Percentiles rank a stretch among this genome's conserved stretches.
Evolutionary conservation across 2,888 invertebrate species (phyloP).

Genomic region (Panorpa germanica): DNA sequence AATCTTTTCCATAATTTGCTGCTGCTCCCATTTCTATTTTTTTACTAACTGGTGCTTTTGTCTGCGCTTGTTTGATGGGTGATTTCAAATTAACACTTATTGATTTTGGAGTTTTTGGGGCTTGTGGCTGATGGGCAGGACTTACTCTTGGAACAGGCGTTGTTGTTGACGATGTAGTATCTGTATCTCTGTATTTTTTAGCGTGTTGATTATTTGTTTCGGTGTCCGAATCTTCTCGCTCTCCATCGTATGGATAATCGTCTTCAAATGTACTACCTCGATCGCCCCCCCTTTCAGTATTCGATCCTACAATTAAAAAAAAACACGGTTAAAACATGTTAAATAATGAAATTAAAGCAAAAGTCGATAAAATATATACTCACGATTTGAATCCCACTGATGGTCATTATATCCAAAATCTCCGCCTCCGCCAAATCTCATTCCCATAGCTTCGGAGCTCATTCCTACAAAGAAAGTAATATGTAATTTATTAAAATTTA

Average conservation of each 20-base stretch:
- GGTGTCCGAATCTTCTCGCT: slow-evolving; percentile 47
- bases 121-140: slow-evolving; percentile 28
- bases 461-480: slow-evolving; percentile 29
- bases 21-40: slow-evolving; percentile 47
- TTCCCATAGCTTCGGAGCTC: slow-evolving; percentile 51
- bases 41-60: slow-evolving; percentile 23
- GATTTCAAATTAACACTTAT: slow-evolving; percentile 17
- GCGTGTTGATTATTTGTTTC: slow-evolving; percentile 29
- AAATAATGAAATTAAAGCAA: slow-evolving; percentile 1
- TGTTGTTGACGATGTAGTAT: slow-evolving; percentile 12
- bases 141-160: slow-evolving; percentile 22
- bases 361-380: slow-evolving; percentile 7
- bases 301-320: slow-evolving; percentile 18
- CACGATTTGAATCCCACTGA: too few species aligned
- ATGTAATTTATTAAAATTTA: neutral
- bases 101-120: slow-evolving; percentile 23
- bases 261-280: slow-evolving; percentile 27
- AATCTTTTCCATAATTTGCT: slow-evolving; percentile 39
- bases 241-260: slow-evolving; percentile 37
- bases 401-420: slow-evolving; percentile 25
- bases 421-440: slow-evolving; percentile 34
- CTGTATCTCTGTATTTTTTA: slow-evolving; percentile 15
- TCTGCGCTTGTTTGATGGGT: slow-evolving; percentile 17
- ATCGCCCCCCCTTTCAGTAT: slow-evolving; percentile 20
- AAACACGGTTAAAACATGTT: slow-evolving; percentile 1